Conservation (phyloP, 2,797 vertebrate species). For the Pseudomugil gertrudae region DNA sequence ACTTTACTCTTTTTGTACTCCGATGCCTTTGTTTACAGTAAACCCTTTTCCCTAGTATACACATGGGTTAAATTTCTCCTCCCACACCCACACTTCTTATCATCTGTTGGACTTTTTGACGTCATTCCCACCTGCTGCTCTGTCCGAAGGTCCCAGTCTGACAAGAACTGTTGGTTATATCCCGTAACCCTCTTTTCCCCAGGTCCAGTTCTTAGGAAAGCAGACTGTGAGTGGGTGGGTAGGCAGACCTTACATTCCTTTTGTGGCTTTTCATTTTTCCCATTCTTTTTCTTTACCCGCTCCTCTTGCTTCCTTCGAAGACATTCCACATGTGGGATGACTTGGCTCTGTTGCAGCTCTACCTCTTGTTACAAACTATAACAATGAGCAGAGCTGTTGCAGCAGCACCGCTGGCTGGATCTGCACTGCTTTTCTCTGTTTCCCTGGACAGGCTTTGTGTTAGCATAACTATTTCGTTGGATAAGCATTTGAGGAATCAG, state of each 20-base stretch:
- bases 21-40: constrained; percentile 7
- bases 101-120: constrained; percentile 32
- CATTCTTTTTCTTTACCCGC: constrained; percentile 8
- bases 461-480: constrained; percentile 33
- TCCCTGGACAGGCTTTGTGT: constrained; percentile 28
- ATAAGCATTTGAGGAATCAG: constrained; percentile 31
- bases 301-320: constrained; percentile 41
- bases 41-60: constrained; percentile 10
- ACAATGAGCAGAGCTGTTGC: constrained; percentile 31
- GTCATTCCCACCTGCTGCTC: constrained; percentile 47
- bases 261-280: constrained; percentile 47
- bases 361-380: constrained; percentile 46
- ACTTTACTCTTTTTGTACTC: constrained; percentile 11
- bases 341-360: constrained; percentile 23
- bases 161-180: constrained; percentile 35
- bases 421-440: constrained; percentile 17
- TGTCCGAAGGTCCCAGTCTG: constrained; percentile 57
- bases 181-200: constrained; percentile 28
- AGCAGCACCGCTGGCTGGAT: constrained; percentile 18
- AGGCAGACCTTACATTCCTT: constrained; percentile 66
- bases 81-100: constrained; percentile 38
- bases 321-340: constrained; percentile 63
- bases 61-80: constrained; percentile 27
- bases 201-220: constrained; percentile 32
- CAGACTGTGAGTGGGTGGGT: constrained; percentile 42